Evolutionary conservation across 2,888 invertebrate species (phyloP), one percentile per base, ranked within the genome.

Genomic region (Cryptocheilus praepositus): DNA sequence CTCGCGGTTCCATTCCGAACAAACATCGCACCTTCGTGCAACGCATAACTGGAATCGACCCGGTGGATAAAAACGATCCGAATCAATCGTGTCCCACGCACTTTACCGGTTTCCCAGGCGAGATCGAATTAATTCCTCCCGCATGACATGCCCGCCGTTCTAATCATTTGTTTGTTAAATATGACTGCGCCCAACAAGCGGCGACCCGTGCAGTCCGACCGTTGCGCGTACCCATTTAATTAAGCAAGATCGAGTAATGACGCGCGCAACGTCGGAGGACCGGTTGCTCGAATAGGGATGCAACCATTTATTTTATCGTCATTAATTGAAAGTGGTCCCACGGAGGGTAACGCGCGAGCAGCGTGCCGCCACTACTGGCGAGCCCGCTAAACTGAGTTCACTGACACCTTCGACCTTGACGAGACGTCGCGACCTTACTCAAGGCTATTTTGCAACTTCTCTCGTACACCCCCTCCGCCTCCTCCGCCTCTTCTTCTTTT

Each of bases 401-500:
- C 56, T 62, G 76, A 61, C 76, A 70, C 36, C 22, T 59, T 46
- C 73, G 60, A 70, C 78, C 78, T 78, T 78, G 75, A 61, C 44
- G 54, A 65, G 62, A 21, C 36, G 43, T 7, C 78, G 64, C 69
- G 76, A 78, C 78, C 78, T 78, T 78, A 76, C 78, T 53, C 76
- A 78, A 77, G 78, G 74, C 73, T 76, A 72, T 74, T 78, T 77
- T 70, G 63, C 74, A 68, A 74, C 61, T 70, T 74, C 53, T 44
- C 54, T 28, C 51, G 54, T 49, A 49, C 53, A 54, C 49, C 49
- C 7, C 36, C 36, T 36, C 36, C 11, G 1, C 36, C 36, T 11
- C 36, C 36, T 8, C 13, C 36, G 1, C 36, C 21, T 46, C 52
- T 28, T 58, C 63, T 25, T 52, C 61, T 59, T 19, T 52, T 51